phyloP scores from a whole-genome alignment of 2,113 vertebrate species.

The Atrichornis clamosus region DNA sequence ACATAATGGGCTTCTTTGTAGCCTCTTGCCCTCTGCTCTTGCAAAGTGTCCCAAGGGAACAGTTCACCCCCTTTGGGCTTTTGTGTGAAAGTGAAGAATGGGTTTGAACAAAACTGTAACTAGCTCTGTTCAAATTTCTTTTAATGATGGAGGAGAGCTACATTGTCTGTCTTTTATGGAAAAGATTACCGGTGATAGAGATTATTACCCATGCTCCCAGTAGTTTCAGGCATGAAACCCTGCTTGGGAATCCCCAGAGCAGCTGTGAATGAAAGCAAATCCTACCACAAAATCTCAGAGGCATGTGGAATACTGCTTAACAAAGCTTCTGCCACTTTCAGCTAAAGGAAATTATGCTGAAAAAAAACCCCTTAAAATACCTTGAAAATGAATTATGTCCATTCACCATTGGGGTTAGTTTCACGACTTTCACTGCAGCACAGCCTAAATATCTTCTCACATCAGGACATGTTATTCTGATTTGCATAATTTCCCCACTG shows the following conservation, averaged over 20 bases:
- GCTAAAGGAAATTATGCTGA: background rate
- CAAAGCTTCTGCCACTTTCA: background rate
- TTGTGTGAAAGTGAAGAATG: background rate
- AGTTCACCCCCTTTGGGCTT: background rate
- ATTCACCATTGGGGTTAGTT: fast-evolving
- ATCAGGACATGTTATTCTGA: background rate
- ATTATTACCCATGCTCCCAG: background rate
- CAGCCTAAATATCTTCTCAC: background rate
- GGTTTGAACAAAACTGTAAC: background rate
- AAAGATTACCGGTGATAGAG: background rate
- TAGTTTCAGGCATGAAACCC: background rate
- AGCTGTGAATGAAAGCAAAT: background rate
- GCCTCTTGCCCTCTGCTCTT: background rate
- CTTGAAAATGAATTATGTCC: background rate
- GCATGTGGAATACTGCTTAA: background rate
- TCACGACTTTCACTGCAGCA: background rate
- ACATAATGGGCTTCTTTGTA: background rate
- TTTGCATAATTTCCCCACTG: background rate
- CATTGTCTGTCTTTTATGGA: background rate
- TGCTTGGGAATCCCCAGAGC: background rate
- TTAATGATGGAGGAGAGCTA: background rate
- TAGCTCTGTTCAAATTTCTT: background rate
- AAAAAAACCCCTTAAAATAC: background rate
- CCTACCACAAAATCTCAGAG: background rate
- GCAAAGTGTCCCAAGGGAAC: background rate